Evolutionary conservation across 2,888 invertebrate genomes (phyloP), one percentile per base, ranked within the genome.

Genomic region (Drosophila subsilvestris): DNA sequence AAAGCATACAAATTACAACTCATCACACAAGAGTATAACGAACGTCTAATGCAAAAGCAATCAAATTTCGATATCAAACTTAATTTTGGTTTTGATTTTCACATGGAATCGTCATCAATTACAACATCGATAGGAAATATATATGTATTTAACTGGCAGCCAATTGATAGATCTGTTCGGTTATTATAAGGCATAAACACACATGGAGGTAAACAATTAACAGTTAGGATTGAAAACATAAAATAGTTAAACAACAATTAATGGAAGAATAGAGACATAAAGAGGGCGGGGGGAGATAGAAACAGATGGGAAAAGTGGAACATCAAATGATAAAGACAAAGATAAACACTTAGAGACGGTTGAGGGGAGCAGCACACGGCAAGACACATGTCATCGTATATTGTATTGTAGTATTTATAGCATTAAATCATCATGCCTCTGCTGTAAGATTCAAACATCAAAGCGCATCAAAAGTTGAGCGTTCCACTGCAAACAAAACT

Each of bases 31-130:
- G 65, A 67, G 60, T 67, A 25, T 67, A 25, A 25, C 25, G 25
- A 89, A 84, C 83, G 75, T 73, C 86, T 89, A 84, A 89, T 79
- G 86, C 83, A 88, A 89, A 83, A 89, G 89, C 89, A 89, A 86
- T 84, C 86, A 88, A 89, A 73, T 84, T 75, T 65, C 43, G 50
- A 48, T 53, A 37, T 68, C 44, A 45, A 74, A 70, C 55, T 72
- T 45, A 71, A 71, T 79, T 77, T 63, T 57, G 51, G 82, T 3
- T 2, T 22, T 2, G 22, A 74, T 66, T 58, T 78, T 17, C 17
- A 9, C 10, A 32, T 12, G 71, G 48, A 51, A 49, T 79, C 48
- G 44, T 65, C 76, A 85, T 76, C 73, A 85, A 86, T 82, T 79
- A 86, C 87, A 82, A 86, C 87, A 86, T 74, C 80, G 74, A 87